Evolutionary conservation across 2,888 invertebrate genomes (phyloP).

Genomic region (Esperia sulphurella): DNA sequence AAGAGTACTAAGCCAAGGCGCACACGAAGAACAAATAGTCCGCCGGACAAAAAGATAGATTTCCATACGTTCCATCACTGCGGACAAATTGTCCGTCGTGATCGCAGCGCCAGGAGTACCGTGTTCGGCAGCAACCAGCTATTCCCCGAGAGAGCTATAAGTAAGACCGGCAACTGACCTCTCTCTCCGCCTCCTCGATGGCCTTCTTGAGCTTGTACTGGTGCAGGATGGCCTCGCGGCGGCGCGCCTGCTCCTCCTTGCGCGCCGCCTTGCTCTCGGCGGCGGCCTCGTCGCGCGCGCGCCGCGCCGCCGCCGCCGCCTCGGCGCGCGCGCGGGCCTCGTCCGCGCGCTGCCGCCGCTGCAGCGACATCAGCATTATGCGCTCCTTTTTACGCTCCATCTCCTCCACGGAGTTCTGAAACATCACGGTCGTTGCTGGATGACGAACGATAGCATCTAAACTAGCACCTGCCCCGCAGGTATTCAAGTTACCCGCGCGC

Average conservation of each 20-base stretch:
- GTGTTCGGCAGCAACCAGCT: no score
- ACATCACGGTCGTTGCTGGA: neutral
- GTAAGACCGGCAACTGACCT: slow-evolving; percentile 69
- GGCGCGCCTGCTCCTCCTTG: slow-evolving; percentile 91
- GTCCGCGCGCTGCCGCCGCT: slow-evolving; percentile 94
- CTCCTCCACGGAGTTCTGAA: slow-evolving; percentile 91
- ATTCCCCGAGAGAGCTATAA: no score
- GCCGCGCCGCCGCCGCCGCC: slow-evolving; percentile 80
- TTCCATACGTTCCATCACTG: no score
- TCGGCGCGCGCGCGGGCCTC: slow-evolving; percentile 91
- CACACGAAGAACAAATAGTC: no score
- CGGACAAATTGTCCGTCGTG: no score
- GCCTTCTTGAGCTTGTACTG: slow-evolving; percentile 96
- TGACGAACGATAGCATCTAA: no score
- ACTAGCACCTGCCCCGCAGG: no score
- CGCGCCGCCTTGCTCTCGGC: slow-evolving; percentile 86
- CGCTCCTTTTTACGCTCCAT: slow-evolving; percentile 96
- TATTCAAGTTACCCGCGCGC: no score
- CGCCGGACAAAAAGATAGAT: no score
- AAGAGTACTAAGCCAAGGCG: no score
- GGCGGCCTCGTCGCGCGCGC: slow-evolving; percentile 87
- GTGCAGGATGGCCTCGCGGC: slow-evolving; percentile 92
- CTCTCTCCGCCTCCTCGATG: slow-evolving; percentile 93
- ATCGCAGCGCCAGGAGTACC: no score
- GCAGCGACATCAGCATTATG: slow-evolving; percentile 92